A percentile compares a stretch with the other conserved stretches of the same genome.
phyloP scores from a whole-genome alignment of 2,113 vertebrate genomes.

The Seriola aureovittata region DNA sequence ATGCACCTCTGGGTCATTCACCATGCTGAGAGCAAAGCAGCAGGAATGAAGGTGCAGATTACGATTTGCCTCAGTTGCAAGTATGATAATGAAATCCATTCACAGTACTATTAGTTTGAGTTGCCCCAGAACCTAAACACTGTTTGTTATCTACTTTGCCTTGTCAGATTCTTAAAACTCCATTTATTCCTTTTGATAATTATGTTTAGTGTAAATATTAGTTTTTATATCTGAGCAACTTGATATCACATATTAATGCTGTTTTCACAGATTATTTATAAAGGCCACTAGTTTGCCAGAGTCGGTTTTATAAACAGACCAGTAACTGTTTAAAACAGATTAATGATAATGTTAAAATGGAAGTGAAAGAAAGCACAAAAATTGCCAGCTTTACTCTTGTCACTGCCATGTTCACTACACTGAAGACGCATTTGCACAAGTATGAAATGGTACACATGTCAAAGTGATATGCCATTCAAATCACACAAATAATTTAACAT shows the following conservation, averaged over 20 bases:
- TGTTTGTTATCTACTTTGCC: not conserved
- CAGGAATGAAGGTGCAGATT: not conserved
- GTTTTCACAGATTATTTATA: slow-evolving; percentile 3
- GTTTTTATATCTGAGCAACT: not conserved
- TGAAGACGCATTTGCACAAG: not conserved
- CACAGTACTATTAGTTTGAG: not conserved
- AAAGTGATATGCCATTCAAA: not conserved
- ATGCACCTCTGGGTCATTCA: slow-evolving; percentile 12
- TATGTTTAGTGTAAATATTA: slow-evolving; percentile 14
- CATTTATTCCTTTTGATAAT: not conserved
- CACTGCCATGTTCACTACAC: not conserved
- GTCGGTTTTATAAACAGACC: not conserved
- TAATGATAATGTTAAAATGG: not conserved
- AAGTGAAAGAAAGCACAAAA: not conserved
- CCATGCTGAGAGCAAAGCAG: not conserved
- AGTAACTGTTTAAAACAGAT: not conserved
- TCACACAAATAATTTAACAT: not conserved
- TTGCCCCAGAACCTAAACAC: slow-evolving; percentile 1
- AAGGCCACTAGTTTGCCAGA: not conserved
- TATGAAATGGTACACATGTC: not conserved
- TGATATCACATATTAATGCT: not conserved
- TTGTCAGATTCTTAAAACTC: not conserved
- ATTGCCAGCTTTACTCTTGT: not conserved
- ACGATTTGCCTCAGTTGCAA: slow-evolving; percentile 1
- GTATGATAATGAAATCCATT: slow-evolving; percentile 11